Evolutionary conservation across 2,797 vertebrate genomes (phyloP), one percentile per base, ranked within the genome.

Genomic region (Pristis pectinata): DNA sequence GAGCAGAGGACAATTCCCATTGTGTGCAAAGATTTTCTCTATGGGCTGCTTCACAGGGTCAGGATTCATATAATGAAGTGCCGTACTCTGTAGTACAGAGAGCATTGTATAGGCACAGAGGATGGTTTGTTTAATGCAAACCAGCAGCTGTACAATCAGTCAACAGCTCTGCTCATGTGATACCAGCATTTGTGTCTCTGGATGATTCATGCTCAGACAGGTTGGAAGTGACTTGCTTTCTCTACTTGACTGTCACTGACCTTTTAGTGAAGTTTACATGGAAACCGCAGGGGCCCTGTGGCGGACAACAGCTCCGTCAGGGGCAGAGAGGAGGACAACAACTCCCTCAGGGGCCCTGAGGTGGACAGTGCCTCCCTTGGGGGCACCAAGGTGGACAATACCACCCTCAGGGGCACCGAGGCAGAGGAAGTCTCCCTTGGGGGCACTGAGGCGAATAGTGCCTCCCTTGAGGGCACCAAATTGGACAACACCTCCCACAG

Each of bases 71-170:
- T 72, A 49, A 94, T 94, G 72, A 74, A 74, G 70, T 49, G 44
- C 11, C 92, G 34, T 27, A 4, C 70, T 76, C 24, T 53, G 6
- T 53, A n/a, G 92, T 37, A 76, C 22, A 53, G 41, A 94, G 27
- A 34, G 67, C 30, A 76, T 76, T 94, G 70, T 94, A 70, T 34
- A 19, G 92, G 92, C 70, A 76, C 67, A 94, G 92, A 49, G 92
- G 94, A 76, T 53, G 92, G 92, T 56, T 94, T 94, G 70, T 94
- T 94, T 94, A 93, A 93, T 93, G 44, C 67, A 34, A 76, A 7
- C 44, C 92, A 94, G 72, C 92, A 94, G 92, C 92, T 94, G 92
- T 76, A 76, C 67, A 74, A 49, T 93, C 91, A 93, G 87, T 91
- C 87, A 67, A 91, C 87, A 91, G 92, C 92, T 94, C 67, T 15